phyloP scores from a whole-genome alignment of 2,797 vertebrate species.

The Geotrypetes seraphini region DNA sequence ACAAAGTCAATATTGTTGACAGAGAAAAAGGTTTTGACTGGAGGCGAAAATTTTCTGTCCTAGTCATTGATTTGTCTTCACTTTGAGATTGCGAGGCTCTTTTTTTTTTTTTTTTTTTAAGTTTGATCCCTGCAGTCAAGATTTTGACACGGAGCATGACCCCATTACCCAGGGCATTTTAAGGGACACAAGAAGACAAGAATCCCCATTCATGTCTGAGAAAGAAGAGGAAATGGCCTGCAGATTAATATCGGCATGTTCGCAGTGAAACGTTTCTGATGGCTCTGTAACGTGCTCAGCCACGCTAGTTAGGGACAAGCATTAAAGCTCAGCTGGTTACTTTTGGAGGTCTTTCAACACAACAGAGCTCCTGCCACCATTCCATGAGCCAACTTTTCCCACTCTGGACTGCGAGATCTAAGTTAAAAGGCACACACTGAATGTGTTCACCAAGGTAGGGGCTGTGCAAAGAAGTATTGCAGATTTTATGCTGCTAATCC shows the following conservation, averaged over 20 bases:
- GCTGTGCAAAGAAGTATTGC: too few species aligned
- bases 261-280: constrained; percentile 40
- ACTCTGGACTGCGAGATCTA: constrained; percentile 36
- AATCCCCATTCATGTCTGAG: constrained; percentile 63
- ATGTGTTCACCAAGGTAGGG: too few species aligned
- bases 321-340: constrained; percentile 50
- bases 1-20: constrained; percentile 78
- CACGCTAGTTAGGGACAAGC: constrained; percentile 52
- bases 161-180: constrained; percentile 75
- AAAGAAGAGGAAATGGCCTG: constrained; percentile 56
- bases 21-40: constrained; percentile 64
- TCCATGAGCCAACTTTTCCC: constrained; percentile 38
- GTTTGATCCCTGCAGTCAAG: constrained; percentile 61
- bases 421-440: too few species aligned
- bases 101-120: constrained; percentile 60
- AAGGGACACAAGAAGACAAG: constrained; percentile 59
- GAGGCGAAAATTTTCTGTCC: constrained; percentile 49
- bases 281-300: constrained; percentile 39
- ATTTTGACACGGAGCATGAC: constrained; percentile 69
- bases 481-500: too few species aligned
- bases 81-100: constrained; percentile 55
- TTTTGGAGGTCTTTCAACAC: constrained; percentile 60
- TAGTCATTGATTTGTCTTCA: constrained; percentile 65
- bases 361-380: constrained; percentile 40
- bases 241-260: constrained; percentile 56